Evolutionary conservation across 2,113 vertebrate genomes (phyloP).

Genomic region (Ascaphus truei): DNA sequence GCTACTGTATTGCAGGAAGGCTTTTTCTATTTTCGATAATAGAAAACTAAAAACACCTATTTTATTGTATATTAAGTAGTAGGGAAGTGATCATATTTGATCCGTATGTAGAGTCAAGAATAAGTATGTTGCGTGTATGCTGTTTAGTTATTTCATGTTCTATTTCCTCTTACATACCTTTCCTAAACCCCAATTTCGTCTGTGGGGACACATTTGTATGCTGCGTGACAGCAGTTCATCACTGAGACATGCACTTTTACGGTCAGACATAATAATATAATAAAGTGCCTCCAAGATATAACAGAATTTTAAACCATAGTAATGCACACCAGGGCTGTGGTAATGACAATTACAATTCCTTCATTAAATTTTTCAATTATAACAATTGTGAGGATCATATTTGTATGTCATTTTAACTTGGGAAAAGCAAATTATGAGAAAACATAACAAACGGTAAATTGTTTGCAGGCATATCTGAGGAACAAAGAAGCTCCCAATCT

Average conservation of each 20-base stretch:
- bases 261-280: constrained; percentile 16
- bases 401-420: constrained; percentile 8
- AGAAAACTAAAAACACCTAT: too few relatives aligned
- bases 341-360: constrained; percentile 24
- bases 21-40: too few relatives aligned
- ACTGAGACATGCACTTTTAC: background rate
- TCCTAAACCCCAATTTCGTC: too few relatives aligned
- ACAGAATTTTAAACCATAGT: constrained; percentile 14
- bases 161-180: too few relatives aligned
- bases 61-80: too few relatives aligned
- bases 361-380: constrained; percentile 25
- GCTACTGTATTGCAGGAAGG: too few relatives aligned
- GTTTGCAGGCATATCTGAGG: background rate
- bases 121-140: too few relatives aligned
- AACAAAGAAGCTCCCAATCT: background rate
- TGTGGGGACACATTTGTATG: too few relatives aligned
- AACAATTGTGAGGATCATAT: background rate
- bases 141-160: too few relatives aligned
- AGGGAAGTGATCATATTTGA: too few relatives aligned
- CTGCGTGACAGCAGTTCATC: background rate
- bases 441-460: constrained; percentile 15
- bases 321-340: constrained; percentile 2
- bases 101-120: too few relatives aligned
- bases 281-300: constrained; percentile 11
- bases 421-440: constrained; percentile 3